Evolutionary conservation across 2,888 invertebrate species (phyloP), one percentile per base, ranked within the genome.

Genomic region (Bembecia ichneumoniformis): DNA sequence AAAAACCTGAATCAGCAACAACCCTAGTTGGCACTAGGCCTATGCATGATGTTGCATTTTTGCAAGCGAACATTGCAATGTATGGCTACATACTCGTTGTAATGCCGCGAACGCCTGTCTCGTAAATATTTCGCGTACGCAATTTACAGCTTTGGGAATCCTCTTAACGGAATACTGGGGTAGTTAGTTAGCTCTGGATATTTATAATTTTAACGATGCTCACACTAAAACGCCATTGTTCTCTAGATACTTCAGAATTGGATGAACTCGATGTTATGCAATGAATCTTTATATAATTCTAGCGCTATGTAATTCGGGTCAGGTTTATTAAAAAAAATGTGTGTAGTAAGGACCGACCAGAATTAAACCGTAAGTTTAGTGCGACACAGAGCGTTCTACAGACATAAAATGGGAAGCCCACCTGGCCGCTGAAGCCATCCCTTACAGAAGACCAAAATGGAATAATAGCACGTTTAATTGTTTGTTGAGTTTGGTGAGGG

Each of bases 101-200:
- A 79, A 82, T 78, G 78, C 78, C 74, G 68, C 78, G 73, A 74
- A 78, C 74, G 74, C 75, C 76, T 81, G 83, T 82, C 82, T 83
- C 84, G 82, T 86, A 86, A 86, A 84, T 82, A 83, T 83, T 80
- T 81, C 77, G 73, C 63, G 68, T 69, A 80, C 78, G 76, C 81
- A 83, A 86, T 86, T 83, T 83, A 84, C 82, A 71, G 81, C 81
- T 76, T 77, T 77, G 77, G 76, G 77, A 82, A 81, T 83, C 80
- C 82, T 82, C 83, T 84, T 84, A 82, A 82, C 82, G 78, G 75
- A 79, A 79, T 79, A 80, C 77, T 73, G 71, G 73, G 77, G 78
- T 77, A 79, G 80, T 82, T 81, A 82, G 82, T 81, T 75, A 75
- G 69, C 72, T 66, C 65, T 68, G 73, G 66, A 74, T 76, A 77